Conservation (phyloP, 2,888 invertebrate species). For the Trypoxylon attenuatum region DNA sequence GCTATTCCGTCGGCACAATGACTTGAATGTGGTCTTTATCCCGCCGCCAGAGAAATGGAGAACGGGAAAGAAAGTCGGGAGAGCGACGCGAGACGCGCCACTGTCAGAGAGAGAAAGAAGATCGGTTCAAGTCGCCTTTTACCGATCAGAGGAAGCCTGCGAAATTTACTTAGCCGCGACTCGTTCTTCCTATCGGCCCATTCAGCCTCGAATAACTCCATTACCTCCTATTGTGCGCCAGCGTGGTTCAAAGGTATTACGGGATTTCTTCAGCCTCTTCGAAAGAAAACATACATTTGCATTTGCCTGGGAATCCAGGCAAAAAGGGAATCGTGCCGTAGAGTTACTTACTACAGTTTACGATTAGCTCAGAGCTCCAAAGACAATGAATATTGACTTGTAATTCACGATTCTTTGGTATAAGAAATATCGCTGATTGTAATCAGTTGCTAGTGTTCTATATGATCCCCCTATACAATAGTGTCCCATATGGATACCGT, state of each 20-base stretch:
- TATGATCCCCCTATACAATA: too few species aligned
- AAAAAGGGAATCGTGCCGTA: too few species aligned
- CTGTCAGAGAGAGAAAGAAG: constrained; percentile 29
- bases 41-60: constrained; percentile 43
- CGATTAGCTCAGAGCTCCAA: too few species aligned
- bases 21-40: constrained; percentile 65
- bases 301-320: constrained; percentile 24
- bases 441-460: too few species aligned
- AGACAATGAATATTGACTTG: too few species aligned
- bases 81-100: too few species aligned
- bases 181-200: constrained; percentile 50
- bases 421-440: too few species aligned
- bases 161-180: constrained; percentile 69
- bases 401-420: too few species aligned
- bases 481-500: too few species aligned
- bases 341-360: too few species aligned
- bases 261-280: constrained; percentile 15
- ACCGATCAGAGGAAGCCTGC: constrained; percentile 65
- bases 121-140: constrained; percentile 43
- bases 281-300: constrained; percentile 13
- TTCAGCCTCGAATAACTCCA: constrained; percentile 65
- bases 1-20: constrained; percentile 65
- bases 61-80: constrained; percentile 9
- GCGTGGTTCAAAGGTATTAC: constrained; percentile 25
- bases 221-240: constrained; percentile 57